Conservation (phyloP, 2,888 invertebrate genomes). For the Frankliniella intonsa region DNA sequence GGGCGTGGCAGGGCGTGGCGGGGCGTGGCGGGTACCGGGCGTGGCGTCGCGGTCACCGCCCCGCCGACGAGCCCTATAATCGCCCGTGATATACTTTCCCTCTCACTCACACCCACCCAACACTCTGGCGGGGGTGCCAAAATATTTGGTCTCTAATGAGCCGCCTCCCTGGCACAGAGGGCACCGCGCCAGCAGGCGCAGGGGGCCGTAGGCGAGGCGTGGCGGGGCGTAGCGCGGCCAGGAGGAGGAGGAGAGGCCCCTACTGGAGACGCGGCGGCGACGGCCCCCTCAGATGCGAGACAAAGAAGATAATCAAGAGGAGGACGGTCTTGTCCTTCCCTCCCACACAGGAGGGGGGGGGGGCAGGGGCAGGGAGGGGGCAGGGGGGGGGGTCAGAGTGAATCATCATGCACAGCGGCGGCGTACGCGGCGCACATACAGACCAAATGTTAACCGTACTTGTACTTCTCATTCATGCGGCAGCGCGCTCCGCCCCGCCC, state of each 20-base stretch:
- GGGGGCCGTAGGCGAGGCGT: background rate
- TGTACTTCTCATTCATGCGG: background rate
- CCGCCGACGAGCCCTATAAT: background rate
- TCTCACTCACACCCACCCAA: background rate
- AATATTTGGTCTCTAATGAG: conserved; percentile 12
- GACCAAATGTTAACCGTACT: background rate
- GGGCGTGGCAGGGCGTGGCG: too few species aligned
- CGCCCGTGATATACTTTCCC: background rate
- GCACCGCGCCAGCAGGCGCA: background rate
- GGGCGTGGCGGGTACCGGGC: too few species aligned
- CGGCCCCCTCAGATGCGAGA: background rate
- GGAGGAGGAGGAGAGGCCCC: background rate
- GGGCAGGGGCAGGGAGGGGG: conserved; percentile 31
- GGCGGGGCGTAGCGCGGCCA: background rate
- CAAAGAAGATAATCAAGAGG: background rate
- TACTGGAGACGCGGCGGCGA: background rate
- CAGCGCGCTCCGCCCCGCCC: background rate
- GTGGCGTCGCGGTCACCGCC: background rate
- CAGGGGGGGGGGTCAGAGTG: conserved; percentile 31
- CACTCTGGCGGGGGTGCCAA: background rate
- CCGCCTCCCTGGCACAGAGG: background rate
- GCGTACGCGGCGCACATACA: background rate
- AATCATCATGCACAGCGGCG: conserved; percentile 29
- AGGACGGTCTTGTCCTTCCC: background rate
- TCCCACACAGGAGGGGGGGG: conserved; percentile 39